phyloP scores from a whole-genome alignment of 2,888 invertebrate genomes.

The Cheilosia impressa region DNA sequence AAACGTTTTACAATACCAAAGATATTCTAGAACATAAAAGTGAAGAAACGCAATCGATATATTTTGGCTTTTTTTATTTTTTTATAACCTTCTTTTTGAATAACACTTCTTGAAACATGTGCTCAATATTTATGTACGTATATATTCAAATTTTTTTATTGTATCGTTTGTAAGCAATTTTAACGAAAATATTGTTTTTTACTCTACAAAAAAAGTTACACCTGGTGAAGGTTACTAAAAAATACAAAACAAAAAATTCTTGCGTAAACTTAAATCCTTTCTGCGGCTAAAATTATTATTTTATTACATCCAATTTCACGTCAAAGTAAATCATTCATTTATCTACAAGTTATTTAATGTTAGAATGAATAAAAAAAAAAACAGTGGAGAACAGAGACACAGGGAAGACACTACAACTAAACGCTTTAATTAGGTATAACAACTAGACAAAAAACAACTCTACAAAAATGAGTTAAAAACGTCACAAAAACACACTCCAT shows the following conservation, averaged over 20 bases:
- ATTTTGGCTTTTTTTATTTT: slow-evolving; percentile 43
- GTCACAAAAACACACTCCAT: slow-evolving; percentile 63
- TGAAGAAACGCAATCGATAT: slow-evolving; percentile 51
- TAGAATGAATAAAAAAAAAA: slow-evolving; percentile 16
- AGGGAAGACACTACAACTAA: slow-evolving; percentile 58
- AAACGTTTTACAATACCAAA: slow-evolving; percentile 47
- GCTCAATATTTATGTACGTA: slow-evolving; percentile 19
- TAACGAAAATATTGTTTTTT: slow-evolving; percentile 13
- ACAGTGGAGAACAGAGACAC: slow-evolving; percentile 22
- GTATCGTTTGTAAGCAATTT: slow-evolving; percentile 3
- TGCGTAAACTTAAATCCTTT: slow-evolving; percentile 17
- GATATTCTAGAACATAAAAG: slow-evolving; percentile 42
- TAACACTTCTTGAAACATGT: slow-evolving; percentile 18
- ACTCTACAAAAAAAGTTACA: slow-evolving; percentile 50
- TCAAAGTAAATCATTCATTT: slow-evolving; percentile 22
- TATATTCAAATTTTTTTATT: slow-evolving; percentile 7
- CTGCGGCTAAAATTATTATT: slow-evolving; percentile 27
- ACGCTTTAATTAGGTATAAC: slow-evolving; percentile 55
- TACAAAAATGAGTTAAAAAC: slow-evolving; percentile 74
- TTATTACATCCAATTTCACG: slow-evolving; percentile 22
- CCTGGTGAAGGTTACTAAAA: slow-evolving; percentile 40
- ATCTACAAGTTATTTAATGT: slow-evolving; percentile 42
- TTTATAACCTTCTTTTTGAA: slow-evolving; percentile 9
- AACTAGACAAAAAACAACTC: slow-evolving; percentile 75
- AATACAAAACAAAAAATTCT: neutral